phyloP scores from a whole-genome alignment of 2,113 vertebrate species.

The Tiliqua scincoides region DNA sequence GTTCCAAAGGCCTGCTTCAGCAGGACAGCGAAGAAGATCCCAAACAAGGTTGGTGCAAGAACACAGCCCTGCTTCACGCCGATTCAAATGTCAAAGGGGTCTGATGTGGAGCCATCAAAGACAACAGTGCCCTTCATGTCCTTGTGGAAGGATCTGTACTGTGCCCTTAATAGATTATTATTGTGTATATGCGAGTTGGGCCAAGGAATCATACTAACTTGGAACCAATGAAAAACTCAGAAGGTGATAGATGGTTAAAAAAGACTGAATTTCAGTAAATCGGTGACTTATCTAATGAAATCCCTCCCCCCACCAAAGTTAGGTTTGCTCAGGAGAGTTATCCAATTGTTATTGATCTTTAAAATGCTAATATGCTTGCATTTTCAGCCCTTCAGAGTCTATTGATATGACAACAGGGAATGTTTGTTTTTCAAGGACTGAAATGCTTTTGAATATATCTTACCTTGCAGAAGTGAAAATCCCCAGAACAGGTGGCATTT shows the following conservation, averaged over 20 bases:
- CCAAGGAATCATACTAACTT: not conserved
- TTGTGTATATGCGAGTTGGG: not conserved
- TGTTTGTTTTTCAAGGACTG: slow-evolving; percentile 4
- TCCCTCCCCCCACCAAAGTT: not conserved
- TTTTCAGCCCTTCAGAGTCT: not conserved
- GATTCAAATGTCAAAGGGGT: too few species aligned
- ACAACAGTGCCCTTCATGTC: too few species aligned
- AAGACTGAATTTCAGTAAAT: fast-evolving
- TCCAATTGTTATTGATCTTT: not conserved
- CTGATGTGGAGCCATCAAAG: too few species aligned
- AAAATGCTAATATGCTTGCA: not conserved
- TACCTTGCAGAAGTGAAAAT: slow-evolving; percentile 59
- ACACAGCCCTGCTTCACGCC: too few species aligned
- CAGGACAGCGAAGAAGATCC: too few species aligned
- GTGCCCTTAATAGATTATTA: too few species aligned
- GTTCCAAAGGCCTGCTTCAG: too few species aligned
- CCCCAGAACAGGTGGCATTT: slow-evolving; percentile 70
- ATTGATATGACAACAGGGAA: not conserved
- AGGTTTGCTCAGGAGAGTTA: not conserved
- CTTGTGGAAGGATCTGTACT: too few species aligned
- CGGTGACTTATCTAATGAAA: fast-evolving
- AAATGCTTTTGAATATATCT: slow-evolving; percentile 54
- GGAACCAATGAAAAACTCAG: not conserved
- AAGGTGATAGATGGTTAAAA: not conserved
- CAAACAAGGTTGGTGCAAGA: too few species aligned